Conservation (phyloP, 2,888 invertebrate genomes). For the Lasioglossum lativentre region DNA sequence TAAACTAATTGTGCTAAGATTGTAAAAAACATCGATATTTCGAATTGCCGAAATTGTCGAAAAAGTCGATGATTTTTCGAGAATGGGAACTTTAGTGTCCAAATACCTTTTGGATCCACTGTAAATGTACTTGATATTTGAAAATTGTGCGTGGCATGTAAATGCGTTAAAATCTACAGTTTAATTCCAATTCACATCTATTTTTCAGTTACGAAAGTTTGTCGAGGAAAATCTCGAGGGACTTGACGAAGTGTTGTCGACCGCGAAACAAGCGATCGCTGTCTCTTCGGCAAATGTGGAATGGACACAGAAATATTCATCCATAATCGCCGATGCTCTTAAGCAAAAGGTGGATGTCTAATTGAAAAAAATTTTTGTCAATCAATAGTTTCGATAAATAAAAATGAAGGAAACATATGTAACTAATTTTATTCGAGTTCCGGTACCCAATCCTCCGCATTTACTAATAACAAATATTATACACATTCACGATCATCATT, state of each 20-base stretch:
- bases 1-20: no score
- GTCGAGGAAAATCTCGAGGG: slow-evolving; percentile 57
- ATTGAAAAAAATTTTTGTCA: background rate
- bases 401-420: background rate
- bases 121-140: background rate
- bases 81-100: no score
- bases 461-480: background rate
- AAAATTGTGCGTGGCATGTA: background rate
- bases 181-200: background rate
- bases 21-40: no score
- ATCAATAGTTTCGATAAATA: background rate
- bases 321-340: slow-evolving; percentile 49
- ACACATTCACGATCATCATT: background rate
- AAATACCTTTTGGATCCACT: background rate
- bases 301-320: slow-evolving; percentile 70
- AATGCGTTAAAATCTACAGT: background rate
- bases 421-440: background rate
- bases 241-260: slow-evolving; percentile 55
- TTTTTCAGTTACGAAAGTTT: slow-evolving; percentile 69
- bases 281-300: slow-evolving; percentile 60
- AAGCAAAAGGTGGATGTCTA: background rate
- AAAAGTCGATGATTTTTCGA: no score
- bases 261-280: slow-evolving; percentile 61
- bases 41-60: no score
- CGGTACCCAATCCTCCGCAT: background rate